Evolutionary conservation across 2,797 vertebrate genomes (phyloP), one percentile per base, ranked within the genome.

Genomic region (Cuniculus paca): DNA sequence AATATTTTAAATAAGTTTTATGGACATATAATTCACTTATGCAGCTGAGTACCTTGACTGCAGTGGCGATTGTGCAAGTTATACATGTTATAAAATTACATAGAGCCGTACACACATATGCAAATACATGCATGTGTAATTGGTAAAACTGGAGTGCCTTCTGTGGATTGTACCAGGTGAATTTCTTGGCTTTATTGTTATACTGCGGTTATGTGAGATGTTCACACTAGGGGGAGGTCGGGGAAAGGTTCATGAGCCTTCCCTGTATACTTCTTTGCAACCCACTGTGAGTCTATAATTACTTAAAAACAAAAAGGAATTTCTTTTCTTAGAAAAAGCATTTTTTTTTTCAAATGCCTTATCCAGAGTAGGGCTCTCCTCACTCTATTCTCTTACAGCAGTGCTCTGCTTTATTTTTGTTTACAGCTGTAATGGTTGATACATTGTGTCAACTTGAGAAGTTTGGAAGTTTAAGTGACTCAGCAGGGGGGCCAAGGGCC

Each of bases 61-160:
- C 61, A 42, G 39, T 82, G 74, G 78, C 85, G 74, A 82, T 90
- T 90, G 65, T 34, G 75, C 72, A 94, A 94, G n/a, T 50, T 93
- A 88, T n/a, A 56, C 5, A 11, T 42, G 28, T 54, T 54, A 79
- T 77, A 90, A 93, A 89, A 92, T 56, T 56, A 86, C 86, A 93
- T 20, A 82, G 48, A 77, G 28, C n/a, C 91, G 75, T 74, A n/a
- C 11, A 61, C 74, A 63, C 22, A 50, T 34, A 83, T 63, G 56
- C 90, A 85, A 63, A 95, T 68, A 74, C 81, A 6, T 24, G 2
- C 34, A 60, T 39, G 20, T 65, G 20, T 72, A 87, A 91, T 42
- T 85, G 52, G 12, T 82, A 72, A 89, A 87, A 82, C 74, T 13
- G 39, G 26, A 89, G 72, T 14, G 48, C 63, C 0, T 10, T 90